Evolutionary conservation across 2,797 vertebrate species (phyloP).

Genomic region (Eutrigla gurnardus): DNA sequence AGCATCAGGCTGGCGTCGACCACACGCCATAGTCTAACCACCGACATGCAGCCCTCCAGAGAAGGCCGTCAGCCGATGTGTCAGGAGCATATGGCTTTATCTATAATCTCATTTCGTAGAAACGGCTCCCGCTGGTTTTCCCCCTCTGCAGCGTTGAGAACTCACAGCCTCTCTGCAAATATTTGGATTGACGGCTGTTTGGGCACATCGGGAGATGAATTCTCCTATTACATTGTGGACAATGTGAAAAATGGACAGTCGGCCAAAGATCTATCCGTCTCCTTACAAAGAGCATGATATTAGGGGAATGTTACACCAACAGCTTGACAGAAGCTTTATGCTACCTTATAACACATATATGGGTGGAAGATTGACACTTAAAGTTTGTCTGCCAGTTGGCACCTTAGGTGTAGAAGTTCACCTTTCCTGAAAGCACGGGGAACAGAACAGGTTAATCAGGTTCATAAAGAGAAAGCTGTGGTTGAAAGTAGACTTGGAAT

Average conservation of each 20-base stretch:
- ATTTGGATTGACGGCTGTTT: slow-evolving; percentile 37
- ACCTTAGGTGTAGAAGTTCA: background rate
- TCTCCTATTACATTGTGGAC: slow-evolving; percentile 28
- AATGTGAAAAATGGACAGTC: slow-evolving; percentile 11
- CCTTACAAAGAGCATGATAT: slow-evolving; percentile 9
- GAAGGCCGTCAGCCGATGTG: slow-evolving; percentile 32
- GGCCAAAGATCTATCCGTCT: slow-evolving; percentile 49
- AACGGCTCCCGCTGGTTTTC: slow-evolving; percentile 44
- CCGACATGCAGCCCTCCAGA: slow-evolving; percentile 15
- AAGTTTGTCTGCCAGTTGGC: background rate
- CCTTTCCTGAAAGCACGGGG: background rate
- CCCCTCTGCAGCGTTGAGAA: slow-evolving; percentile 19
- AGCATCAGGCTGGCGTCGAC: slow-evolving; percentile 39
- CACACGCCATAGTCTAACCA: slow-evolving; percentile 46
- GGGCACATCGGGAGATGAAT: slow-evolving; percentile 33
- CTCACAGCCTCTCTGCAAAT: slow-evolving; percentile 25
- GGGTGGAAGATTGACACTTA: background rate
- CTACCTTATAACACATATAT: background rate
- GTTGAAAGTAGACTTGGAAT: slow-evolving; percentile 45
- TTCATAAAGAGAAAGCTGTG: slow-evolving; percentile 36
- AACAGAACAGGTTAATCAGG: slow-evolving; percentile 63
- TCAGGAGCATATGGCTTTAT: slow-evolving; percentile 41
- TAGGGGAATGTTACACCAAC: slow-evolving; percentile 13
- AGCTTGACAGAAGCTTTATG: slow-evolving; percentile 12
- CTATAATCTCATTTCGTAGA: slow-evolving; percentile 42